phyloP scores from a whole-genome alignment of 2,113 vertebrate species.

The Tenrec ecaudatus region DNA sequence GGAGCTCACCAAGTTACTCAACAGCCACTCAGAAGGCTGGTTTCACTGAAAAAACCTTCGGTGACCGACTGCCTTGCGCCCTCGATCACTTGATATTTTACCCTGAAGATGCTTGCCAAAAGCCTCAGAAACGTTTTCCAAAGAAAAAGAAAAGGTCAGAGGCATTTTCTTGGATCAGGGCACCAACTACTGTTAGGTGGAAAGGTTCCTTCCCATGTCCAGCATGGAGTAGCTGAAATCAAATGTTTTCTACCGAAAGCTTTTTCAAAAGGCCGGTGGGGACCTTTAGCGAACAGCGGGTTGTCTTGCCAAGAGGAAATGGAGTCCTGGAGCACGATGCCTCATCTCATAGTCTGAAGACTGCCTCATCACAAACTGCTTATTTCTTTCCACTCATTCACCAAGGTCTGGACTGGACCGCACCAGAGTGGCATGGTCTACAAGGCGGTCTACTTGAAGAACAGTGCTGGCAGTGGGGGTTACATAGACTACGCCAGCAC shows the following conservation, averaged over 20 bases:
- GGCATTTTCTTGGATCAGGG: neutral
- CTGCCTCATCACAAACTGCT: neutral
- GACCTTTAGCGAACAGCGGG: neutral
- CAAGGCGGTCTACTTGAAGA: neutral
- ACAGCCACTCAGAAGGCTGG: conserved; percentile 7
- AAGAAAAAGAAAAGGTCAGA: conserved; percentile 42
- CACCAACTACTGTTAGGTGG: neutral
- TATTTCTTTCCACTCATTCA: neutral
- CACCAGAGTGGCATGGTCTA: neutral
- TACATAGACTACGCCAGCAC: neutral
- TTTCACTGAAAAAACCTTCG: neutral
- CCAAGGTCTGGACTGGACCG: neutral
- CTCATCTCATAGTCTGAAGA: neutral
- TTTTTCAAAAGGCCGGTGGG: neutral
- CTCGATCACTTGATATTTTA: conserved; percentile 11
- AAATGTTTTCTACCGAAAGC: conserved; percentile 14
- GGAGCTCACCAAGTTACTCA: conserved; percentile 19
- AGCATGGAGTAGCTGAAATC: neutral
- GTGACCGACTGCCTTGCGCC: neutral
- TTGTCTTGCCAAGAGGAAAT: neutral
- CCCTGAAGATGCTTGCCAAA: neutral
- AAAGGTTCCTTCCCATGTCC: conserved; percentile 14
- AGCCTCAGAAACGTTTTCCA: conserved; percentile 21
- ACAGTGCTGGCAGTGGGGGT: neutral
- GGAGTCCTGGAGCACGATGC: neutral